phyloP scores from a whole-genome alignment of 1,140 invertebrate genomes.

The Tetragnatha versicolor region DNA sequence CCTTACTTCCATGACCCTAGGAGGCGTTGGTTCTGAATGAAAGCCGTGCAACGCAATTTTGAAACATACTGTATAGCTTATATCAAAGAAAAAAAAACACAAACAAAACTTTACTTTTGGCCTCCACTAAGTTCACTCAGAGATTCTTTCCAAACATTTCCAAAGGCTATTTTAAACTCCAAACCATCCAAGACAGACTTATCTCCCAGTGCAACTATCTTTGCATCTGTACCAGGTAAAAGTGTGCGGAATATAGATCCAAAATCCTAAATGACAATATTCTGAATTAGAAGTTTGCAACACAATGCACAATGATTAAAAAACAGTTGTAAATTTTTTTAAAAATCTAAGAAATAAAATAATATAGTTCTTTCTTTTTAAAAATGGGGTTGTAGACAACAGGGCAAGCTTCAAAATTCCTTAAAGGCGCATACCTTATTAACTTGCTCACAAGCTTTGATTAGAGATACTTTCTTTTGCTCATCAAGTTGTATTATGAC shows the following conservation, averaged over 20 bases:
- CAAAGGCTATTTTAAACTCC: constrained; percentile 83
- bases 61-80: no score
- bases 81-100: neutral
- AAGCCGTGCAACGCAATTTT: no score
- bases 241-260: constrained; percentile 94
- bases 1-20: no score
- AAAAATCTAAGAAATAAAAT: no score
- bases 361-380: no score
- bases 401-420: no score
- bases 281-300: no score
- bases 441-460: constrained; percentile 80
- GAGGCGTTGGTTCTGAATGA: no score
- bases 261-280: constrained; percentile 84
- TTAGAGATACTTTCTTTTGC: constrained; percentile 83
- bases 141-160: constrained; percentile 94
- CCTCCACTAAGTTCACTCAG: constrained; percentile 95
- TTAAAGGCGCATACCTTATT: constrained; percentile 62
- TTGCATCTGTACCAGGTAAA: constrained; percentile 86
- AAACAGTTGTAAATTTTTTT: no score
- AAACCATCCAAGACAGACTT: constrained; percentile 82
- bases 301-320: no score
- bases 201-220: constrained; percentile 79
- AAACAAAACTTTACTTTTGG: constrained; percentile 72
- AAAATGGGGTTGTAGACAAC: no score
- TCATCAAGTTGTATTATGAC: constrained; percentile 88